Evolutionary conservation across 2,797 vertebrate species (phyloP), one percentile per base, ranked within the genome.

Genomic region (Odontamblyopus lacepedii): DNA sequence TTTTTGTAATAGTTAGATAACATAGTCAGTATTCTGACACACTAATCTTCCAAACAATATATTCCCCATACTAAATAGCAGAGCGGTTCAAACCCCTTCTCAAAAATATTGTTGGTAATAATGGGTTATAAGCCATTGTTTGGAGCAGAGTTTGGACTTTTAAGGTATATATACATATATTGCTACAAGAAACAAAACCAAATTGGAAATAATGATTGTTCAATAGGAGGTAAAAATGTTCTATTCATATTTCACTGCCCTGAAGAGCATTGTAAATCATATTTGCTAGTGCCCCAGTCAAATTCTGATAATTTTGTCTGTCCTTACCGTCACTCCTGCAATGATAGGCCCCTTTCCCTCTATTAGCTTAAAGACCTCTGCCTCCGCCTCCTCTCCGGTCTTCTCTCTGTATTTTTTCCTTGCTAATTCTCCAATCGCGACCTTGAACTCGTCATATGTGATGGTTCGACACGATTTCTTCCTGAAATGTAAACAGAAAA

Each of bases 361-460:
- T 0, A 98, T 93, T 88, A 97, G 87, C 81, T 94, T 94, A 88
- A 96, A 94, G 71, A 98, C 93, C 91, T 97, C 96, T 2, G 91
- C 93, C 68, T 96, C 90, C 0, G 97, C 97, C 53, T 97, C 97
- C 73, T 98, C 97, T 2, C 90, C 90, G 4, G 84, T 93, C 89
- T 97, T 97, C 4, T 96, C 96, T 89, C 95, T 97, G 82, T 96
- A 96, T 7, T 96, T 93, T 85, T 99, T 98, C 86, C 91, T 93
- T 83, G 96, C 94, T 71, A 99, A 93, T 83, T 98, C 97, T 73
- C 90, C 93, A 3, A 98, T 94, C 0, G 96, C 97, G 67, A 91
- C 93, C 88, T 95, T 95, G 88, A 99, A 99, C 89, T 98, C 96
- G 6, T 96, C 96, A 7, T 92, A 99, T n/a, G 94, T 97, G 91